A percentile compares a stretch with the other conserved stretches of the same genome.
Evolutionary conservation across 2,113 vertebrate species (phyloP).

Genomic region (Chauna torquata): DNA sequence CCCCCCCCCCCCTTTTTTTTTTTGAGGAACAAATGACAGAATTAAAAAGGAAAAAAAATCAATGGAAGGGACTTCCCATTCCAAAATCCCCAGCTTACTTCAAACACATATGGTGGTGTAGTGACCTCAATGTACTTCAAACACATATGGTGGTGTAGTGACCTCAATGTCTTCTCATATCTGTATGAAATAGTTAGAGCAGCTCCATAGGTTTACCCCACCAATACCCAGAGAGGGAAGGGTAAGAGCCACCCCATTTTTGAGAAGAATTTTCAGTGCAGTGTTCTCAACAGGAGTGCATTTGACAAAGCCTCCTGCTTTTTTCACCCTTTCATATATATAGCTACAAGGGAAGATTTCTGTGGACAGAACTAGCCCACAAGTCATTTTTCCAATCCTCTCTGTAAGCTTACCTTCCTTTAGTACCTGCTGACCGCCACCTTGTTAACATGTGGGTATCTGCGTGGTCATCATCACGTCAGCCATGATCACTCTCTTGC

Average conservation of each 20-base stretch:
- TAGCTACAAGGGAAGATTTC: background rate
- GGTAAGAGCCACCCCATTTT: background rate
- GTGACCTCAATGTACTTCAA: background rate
- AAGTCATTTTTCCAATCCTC: background rate
- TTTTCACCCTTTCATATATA: background rate
- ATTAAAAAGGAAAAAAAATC: background rate
- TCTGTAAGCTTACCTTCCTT: background rate
- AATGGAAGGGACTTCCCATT: background rate
- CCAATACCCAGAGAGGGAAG: background rate
- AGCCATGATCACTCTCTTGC: background rate
- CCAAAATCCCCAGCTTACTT: background rate
- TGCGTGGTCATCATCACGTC: rapidly evolving
- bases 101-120: background rate
- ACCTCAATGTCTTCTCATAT: background rate
- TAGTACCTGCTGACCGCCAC: background rate
- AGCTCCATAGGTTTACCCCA: background rate
- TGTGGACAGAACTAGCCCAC: background rate
- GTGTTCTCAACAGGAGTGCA: background rate
- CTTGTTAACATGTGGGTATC: background rate
- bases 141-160: rapidly evolving
- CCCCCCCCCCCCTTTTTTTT: too few relatives aligned
- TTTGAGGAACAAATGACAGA: background rate
- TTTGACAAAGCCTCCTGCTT: background rate
- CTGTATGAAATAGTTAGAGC: background rate
- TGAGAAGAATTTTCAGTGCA: background rate